These are phyloP conservation scores for Bombus balteatus DNA, from an alignment of 1,140 invertebrate genomes.

Conservation along the genomic window DNA sequence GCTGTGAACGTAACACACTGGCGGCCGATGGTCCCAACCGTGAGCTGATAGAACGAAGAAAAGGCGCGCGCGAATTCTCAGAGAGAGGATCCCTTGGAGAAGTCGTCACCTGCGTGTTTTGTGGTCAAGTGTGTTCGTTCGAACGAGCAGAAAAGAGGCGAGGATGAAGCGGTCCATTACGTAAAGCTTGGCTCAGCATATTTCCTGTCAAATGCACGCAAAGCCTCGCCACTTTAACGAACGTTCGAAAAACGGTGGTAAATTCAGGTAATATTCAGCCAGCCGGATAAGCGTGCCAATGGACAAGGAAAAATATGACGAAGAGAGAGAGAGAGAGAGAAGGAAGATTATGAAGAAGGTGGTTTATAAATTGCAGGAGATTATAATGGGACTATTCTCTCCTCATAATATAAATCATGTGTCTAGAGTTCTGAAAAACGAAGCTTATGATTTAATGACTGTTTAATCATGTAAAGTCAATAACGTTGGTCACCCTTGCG, in stretches of 20 bases:
- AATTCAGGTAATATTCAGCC: neutral
- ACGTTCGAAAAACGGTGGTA: neutral
- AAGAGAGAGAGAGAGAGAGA: neutral
- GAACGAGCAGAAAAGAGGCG: neutral
- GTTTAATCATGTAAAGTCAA: constrained; percentile 17
- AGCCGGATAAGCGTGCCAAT: neutral
- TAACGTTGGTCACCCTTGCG: constrained; percentile 16
- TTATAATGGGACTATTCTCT: neutral
- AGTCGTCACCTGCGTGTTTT: constrained; percentile 42
- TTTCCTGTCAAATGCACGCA: constrained; percentile 54
- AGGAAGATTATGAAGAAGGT: neutral
- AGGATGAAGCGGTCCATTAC: constrained; percentile 44
- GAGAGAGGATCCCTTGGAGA: constrained; percentile 6
- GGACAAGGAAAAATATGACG: neutral
- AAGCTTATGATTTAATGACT: constrained; percentile 18
- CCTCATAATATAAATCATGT: neutral
- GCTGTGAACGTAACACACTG: neutral
- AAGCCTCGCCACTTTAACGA: constrained; percentile 1
- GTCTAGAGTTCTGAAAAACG: neutral
- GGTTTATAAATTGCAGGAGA: neutral
- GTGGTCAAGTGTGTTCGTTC: constrained; percentile 37
- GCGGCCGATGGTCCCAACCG: neutral
- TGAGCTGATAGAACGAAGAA: neutral
- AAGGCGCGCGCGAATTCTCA: neutral
- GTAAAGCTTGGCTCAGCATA: constrained; percentile 64